Base-by-base conservation (phyloP, 2,113 vertebrate genomes). In the Sisor rabdophorus region DNA sequence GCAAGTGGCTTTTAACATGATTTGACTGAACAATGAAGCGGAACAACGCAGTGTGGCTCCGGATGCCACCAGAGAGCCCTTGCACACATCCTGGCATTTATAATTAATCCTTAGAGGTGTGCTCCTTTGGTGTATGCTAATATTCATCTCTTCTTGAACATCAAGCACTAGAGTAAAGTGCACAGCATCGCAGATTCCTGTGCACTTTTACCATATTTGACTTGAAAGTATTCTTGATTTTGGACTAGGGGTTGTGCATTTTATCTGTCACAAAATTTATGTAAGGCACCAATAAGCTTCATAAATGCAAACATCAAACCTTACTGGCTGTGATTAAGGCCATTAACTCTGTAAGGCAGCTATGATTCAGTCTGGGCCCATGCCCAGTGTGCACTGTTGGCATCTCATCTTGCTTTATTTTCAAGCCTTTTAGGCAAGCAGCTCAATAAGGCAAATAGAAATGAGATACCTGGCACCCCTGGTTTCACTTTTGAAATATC, bases 1-100 rank as follows among this genome's bases (percentile, higher is more conserved):
- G 68, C 6, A 61, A 71, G 44, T 83, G 79, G 44, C 83, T 76
- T 82, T 56, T 82, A 77, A 79, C 74, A 60, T 58, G 73, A 60
- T 65, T 84, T 75, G 83, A 81, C 71, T 4, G 70, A 86, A 83
- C 87, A 87, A 81, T 90, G 89, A 91, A 89, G 87, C 87, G 89
- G 86, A 89, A 90, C 89, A 83, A 84, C 85, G 72, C 74, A 40
- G 68, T 36, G 53, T 64, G 71, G 73, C 76, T 78, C 73, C 13
- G 36, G 40, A 36, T 67, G 80, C 76, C 80, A 79, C 67, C 26
- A 72, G 73, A 79, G 77, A 79, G 77, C 53, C 67, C 53, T 54
- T 56, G 15, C 52, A 54, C n/a, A 50, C 54, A 50, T 28, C 58
- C 68, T 77, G 30, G 73, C 73, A 59, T 82, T 73, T 76, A 77